Conservation (phyloP, 2,888 invertebrate species). For the Atethmia centrago region DNA sequence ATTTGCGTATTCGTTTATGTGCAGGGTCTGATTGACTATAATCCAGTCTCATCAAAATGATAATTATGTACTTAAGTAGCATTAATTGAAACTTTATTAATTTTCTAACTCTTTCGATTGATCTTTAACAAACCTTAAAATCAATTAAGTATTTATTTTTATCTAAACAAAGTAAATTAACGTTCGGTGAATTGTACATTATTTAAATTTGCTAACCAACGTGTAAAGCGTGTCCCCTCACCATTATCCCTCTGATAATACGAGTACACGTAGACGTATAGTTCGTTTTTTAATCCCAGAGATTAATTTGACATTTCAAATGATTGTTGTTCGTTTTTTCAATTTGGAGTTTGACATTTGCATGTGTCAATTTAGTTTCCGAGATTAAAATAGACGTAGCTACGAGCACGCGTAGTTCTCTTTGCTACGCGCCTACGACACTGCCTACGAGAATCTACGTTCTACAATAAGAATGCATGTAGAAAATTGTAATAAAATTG, state of each 20-base stretch:
- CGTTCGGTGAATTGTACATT: not conserved
- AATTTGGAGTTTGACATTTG: too few relatives aligned
- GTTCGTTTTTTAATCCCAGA: too few relatives aligned
- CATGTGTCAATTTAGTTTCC: too few relatives aligned
- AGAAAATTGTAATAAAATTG: not conserved
- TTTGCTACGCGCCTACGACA: conserved; percentile 40
- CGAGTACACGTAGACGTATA: conserved; percentile 35
- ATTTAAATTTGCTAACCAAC: not conserved
- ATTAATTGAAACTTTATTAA: not conserved
- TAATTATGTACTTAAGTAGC: not conserved
- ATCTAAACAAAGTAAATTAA: not conserved
- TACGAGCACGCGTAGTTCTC: not conserved
- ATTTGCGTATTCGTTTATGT: too few relatives aligned
- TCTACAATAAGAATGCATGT: not conserved
- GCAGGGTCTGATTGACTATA: not conserved
- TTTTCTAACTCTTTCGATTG: not conserved
- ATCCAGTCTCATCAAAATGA: not conserved
- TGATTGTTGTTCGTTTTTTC: too few relatives aligned
- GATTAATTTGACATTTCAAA: too few relatives aligned
- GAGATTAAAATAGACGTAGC: too few relatives aligned
- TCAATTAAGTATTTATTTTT: too few relatives aligned
- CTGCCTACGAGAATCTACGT: conserved; percentile 40
- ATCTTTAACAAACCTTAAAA: too few relatives aligned
- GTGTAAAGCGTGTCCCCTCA: not conserved
- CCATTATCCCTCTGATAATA: not conserved